Base-by-base conservation (phyloP, 2,888 invertebrate species). In the Conomelus anceps region DNA sequence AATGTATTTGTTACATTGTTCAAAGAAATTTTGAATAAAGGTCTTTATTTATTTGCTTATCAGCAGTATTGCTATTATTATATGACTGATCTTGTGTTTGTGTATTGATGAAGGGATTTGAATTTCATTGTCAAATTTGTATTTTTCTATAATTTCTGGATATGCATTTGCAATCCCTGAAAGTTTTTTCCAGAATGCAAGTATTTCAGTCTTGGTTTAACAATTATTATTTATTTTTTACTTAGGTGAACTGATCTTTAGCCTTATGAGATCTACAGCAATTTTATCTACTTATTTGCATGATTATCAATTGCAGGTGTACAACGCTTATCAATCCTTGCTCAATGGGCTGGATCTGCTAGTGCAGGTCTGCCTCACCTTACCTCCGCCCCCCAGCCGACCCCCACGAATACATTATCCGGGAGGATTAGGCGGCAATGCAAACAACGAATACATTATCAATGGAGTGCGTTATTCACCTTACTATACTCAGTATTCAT, bases 281-380 rank as follows among this genome's bases (percentile, higher is more conserved):
- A 22, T 85, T 85, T 13, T 85, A 3, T 20, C 13, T 85, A 22
- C 23, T 85, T 90, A 85, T 89, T 88, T n/a, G 63, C 92, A 22
- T 85, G 85, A 1, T 9, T 7, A 85, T 22, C 22, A 20, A 86
- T 86, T 86, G 1, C 86, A 95, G 95, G 95, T 96, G 91, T 95
- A 95, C 94, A 95, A 95, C 93, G 94, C 95, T 91, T 95, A 96
- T 93, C 95, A 95, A 93, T 94, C 95, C 90, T 94, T 95, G 91
- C 94, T 95, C 93, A 95, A 95, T 92, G 95, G 95, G 92, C 94
- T 96, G 92, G 95, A 95, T 93, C 94, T 95, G 93, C 95, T 95
- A 95, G 94, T 95, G 92, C 95, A 95, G 94, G 95, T 95, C 93
- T 95, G 95, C 94, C 95, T 95, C 94, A 95, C 95, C 92, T 93